Percentiles rank a stretch among this genome's conserved stretches.
Conservation (phyloP, 2,888 invertebrate genomes). For the Drosophila neutralis region DNA sequence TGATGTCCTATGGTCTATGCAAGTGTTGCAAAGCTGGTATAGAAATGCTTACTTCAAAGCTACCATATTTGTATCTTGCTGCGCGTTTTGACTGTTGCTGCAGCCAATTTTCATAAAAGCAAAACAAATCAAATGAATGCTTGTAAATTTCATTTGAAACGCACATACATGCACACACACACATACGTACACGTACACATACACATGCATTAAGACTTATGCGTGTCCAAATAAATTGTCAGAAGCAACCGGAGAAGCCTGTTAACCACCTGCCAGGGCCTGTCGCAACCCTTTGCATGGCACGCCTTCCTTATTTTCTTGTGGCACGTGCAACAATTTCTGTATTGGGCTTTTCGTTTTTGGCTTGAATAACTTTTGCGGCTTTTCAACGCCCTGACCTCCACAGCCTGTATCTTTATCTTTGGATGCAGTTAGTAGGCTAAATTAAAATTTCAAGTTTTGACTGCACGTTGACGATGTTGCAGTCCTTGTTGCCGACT, state of each 20-base stretch:
- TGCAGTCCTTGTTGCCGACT: conserved; percentile 14
- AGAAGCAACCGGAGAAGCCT: not conserved
- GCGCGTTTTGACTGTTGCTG: not conserved
- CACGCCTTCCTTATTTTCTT: conserved; percentile 6
- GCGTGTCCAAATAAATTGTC: not conserved
- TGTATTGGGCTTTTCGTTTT: conserved; percentile 40
- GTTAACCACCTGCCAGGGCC: conserved; percentile 4
- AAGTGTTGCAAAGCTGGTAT: not conserved
- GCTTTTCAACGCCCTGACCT: conserved; percentile 37
- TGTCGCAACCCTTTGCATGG: conserved; percentile 11
- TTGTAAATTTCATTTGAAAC: conserved; percentile 22
- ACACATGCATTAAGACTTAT: conserved; percentile 5
- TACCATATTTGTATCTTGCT: not conserved
- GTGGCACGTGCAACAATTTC: conserved; percentile 47
- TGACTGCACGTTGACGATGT: conserved; percentile 37
- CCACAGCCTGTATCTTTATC: conserved; percentile 16
- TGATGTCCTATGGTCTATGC: not conserved
- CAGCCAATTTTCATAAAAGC: conserved; percentile 15
- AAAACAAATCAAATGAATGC: conserved; percentile 29
- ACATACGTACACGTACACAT: not conserved
- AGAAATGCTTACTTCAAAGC: not conserved
- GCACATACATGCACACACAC: conserved; percentile 1
- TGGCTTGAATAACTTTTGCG: conserved; percentile 39
- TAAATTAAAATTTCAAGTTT: conserved; percentile 56
- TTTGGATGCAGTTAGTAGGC: conserved; percentile 41